Evolutionary conservation across 64 coral and sea anemone species (phyloP).

Genomic region (Stylophora pistillata): DNA sequence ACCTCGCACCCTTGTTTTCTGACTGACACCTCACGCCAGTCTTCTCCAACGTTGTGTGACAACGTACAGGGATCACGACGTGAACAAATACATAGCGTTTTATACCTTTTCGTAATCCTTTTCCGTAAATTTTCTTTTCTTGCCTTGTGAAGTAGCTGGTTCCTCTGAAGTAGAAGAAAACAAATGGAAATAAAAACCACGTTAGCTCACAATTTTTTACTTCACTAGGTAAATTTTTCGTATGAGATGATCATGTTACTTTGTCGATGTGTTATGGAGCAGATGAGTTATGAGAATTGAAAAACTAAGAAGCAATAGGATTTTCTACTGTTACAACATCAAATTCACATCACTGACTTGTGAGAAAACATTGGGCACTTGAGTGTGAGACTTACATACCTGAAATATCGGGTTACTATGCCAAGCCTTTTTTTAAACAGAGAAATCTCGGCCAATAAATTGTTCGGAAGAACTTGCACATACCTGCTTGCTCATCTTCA

Average conservation of each 20-base stretch:
- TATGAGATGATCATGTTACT: too few species aligned
- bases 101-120: conserved; percentile 79
- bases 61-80: neutral
- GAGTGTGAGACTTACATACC: too few species aligned
- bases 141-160: neutral
- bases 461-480: neutral
- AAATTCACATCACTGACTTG: too few species aligned
- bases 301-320: too few species aligned
- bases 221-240: too few species aligned
- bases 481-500: conserved; percentile 32
- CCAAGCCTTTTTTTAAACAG: too few species aligned
- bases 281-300: too few species aligned
- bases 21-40: neutral
- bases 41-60: neutral
- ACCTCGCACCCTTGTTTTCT: neutral
- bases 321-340: too few species aligned
- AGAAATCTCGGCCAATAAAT: neutral
- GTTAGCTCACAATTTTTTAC: too few species aligned
- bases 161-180: conserved; percentile 13
- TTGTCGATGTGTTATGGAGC: too few species aligned
- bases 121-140: conserved; percentile 64
- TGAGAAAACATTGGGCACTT: too few species aligned
- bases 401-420: too few species aligned
- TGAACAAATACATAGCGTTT: neutral
- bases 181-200: neutral